Conservation (phyloP, 2,888 invertebrate species). For the Drosophila mulleri region DNA sequence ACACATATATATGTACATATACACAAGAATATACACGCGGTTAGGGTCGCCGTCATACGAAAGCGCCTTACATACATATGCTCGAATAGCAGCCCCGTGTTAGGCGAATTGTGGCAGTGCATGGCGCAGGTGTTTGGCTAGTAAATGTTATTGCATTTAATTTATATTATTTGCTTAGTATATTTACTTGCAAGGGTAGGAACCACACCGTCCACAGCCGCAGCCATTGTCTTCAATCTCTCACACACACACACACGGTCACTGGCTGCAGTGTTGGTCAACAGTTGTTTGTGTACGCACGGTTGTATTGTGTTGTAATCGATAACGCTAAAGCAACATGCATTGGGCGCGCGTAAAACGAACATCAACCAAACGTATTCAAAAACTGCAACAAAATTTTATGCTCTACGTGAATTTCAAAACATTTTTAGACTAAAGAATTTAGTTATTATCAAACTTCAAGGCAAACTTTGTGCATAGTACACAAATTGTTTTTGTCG, state of each 20-base stretch:
- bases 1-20: background rate
- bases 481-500: background rate
- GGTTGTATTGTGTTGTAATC: conserved; percentile 63
- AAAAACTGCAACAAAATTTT: conserved; percentile 75
- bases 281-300: conserved; percentile 60
- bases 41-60: conserved; percentile 3
- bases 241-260: conserved; percentile 58
- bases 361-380: conserved; percentile 72
- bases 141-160: conserved; percentile 4
- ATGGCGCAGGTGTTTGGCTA: background rate
- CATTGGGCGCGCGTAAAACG: conserved; percentile 64
- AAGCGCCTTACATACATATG: background rate
- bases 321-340: conserved; percentile 66
- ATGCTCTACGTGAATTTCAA: conserved; percentile 73
- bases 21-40: conserved; percentile 34
- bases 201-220: conserved; percentile 85
- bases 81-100: background rate
- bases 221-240: conserved; percentile 85
- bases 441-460: conserved; percentile 34
- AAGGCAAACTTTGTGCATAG: conserved; percentile 24
- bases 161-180: conserved; percentile 21
- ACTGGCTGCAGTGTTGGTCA: conserved; percentile 65
- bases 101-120: background rate
- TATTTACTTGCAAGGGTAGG: conserved; percentile 85
- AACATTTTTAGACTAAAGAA: conserved; percentile 71